Percentiles rank a stretch among this genome's conserved stretches.
These are phyloP conservation scores for Ceyx margarethae DNA, from an alignment of 2,113 vertebrate genomes.

Conservation along the genomic window DNA sequence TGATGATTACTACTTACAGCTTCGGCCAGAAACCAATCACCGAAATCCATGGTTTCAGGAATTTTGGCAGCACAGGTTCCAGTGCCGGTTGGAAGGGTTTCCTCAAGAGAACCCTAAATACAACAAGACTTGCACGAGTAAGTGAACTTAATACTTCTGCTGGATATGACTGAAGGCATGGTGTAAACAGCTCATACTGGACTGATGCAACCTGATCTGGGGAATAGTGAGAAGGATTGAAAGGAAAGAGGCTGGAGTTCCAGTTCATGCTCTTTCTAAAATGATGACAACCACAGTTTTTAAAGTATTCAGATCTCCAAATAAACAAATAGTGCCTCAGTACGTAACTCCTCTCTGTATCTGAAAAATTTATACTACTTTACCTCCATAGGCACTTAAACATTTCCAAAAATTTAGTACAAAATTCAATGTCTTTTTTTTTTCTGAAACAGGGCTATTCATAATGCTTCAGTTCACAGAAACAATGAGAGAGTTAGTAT, in stretches of 20 bases:
- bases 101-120: conserved; percentile 89
- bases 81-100: conserved; percentile 91
- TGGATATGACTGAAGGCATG: background rate
- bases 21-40: conserved; percentile 91
- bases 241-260: background rate
- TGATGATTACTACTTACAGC: conserved; percentile 96
- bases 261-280: background rate
- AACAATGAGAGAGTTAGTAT: background rate
- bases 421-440: background rate
- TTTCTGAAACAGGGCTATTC: background rate
- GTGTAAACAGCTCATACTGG: background rate
- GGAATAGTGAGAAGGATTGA: background rate
- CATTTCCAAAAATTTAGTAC: background rate
- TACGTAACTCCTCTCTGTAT: background rate
- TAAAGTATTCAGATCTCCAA: background rate
- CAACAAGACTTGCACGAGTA: conserved; percentile 95
- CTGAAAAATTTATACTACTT: background rate
- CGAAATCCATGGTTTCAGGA: conserved; percentile 98
- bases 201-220: background rate
- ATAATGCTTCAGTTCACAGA: background rate
- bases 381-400: background rate
- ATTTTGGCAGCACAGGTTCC: conserved; percentile 97
- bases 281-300: background rate
- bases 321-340: background rate
- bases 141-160: conserved; percentile 63